Percentiles rank a stretch among this genome's conserved stretches.
Evolutionary conservation across 2,888 invertebrate genomes (phyloP).

Genomic region (Drosophila melanosoma): DNA sequence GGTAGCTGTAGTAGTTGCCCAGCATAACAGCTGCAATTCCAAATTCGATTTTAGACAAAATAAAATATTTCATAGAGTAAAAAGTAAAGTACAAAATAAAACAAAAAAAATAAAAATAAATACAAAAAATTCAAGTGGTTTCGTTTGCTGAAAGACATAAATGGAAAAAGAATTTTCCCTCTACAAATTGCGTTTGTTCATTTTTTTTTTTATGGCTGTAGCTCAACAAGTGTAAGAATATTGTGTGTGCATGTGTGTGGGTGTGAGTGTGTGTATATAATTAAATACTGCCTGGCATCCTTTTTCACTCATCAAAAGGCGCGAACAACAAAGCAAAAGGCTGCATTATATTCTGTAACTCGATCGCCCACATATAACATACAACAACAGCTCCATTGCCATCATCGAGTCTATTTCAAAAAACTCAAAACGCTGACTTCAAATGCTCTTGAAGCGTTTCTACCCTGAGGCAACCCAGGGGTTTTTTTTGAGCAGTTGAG

Average conservation of each 20-base stretch:
- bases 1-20: conserved; percentile 22
- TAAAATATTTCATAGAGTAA: conserved; percentile 57
- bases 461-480: conserved; percentile 2
- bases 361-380: conserved; percentile 58
- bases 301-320: conserved; percentile 67
- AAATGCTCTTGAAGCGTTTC: conserved; percentile 42
- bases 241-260: conserved; percentile 19
- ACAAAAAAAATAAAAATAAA: background rate
- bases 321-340: conserved; percentile 41
- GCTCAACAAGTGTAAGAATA: conserved; percentile 56
- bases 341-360: conserved; percentile 58
- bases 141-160: conserved; percentile 20
- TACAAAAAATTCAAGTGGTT: conserved; percentile 35
- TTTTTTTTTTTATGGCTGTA: conserved; percentile 24
- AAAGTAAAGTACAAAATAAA: background rate
- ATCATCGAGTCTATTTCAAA: conserved; percentile 26
- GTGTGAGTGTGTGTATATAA: conserved; percentile 20
- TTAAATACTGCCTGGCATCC: conserved; percentile 51
- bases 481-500: conserved; percentile 36
- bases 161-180: conserved; percentile 13
- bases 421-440: conserved; percentile 21
- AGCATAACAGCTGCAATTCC: conserved; percentile 46
- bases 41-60: conserved; percentile 57
- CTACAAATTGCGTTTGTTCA: conserved; percentile 2
- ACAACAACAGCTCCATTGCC: conserved; percentile 6